Base-by-base conservation (phyloP, 2,888 invertebrate species). In the Eupithecia tripunctaria region DNA sequence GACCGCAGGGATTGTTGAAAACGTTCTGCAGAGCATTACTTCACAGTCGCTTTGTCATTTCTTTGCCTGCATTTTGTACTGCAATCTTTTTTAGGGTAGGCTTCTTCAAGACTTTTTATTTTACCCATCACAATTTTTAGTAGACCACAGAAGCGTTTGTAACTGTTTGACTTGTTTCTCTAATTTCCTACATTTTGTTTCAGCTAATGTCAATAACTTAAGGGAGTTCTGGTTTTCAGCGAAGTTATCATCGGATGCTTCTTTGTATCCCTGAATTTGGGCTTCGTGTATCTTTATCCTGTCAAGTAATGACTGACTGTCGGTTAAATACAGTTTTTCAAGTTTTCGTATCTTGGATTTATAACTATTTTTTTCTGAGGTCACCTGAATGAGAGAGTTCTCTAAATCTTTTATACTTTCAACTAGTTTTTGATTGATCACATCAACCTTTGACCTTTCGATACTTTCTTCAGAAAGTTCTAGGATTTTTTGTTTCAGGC, bases 331-430 rank as follows among this genome's bases (percentile, higher is more conserved):
- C 14, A 69, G 29, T 62, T 56, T 47, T 70, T 75, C 70, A 41
- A 70, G 56, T 60, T 70, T 67, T 25, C 10, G 64, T 18, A 67
- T 65, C 47, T 32, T 70, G 12, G 64, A 32, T 65, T 67, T 63
- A 32, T 65, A 63, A n/a, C 12, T 63, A 25, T 38, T 43, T n/a
- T 41, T 47, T 36, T 68, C 65, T 10, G 25, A 32, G 21, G 64
- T 56, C n/a, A 70, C 43, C 56, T 15, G 21, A 7, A 25, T 41
- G 6, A 67, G 51, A 10, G 47, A 3, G 18, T 67, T 5, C 29
- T 75, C 60, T 62, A 75, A 62, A 0, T 2, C 15, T 51, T 70
- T 75, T 25, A 70, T 60, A 36, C 62, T 69, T 47, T 72, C 60
- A 72, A 32, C 21, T 3, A 75, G 43, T 12, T 21, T 60, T 18